Evolutionary conservation across 2,888 invertebrate species (phyloP), one percentile per base, ranked within the genome.

Genomic region (Petrophora chlorosata): DNA sequence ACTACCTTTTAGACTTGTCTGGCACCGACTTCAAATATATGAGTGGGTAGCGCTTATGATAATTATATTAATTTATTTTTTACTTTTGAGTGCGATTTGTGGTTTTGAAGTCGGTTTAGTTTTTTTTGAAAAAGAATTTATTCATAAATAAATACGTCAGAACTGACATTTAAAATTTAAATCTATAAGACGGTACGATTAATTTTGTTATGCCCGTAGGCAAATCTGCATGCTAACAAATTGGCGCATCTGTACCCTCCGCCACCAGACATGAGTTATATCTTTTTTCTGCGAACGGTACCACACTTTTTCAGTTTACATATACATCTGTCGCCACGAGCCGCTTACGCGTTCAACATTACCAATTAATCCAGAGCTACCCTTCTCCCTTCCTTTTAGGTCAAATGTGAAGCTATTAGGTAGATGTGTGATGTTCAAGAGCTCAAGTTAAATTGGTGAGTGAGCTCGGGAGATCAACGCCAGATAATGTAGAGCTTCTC

Each of bases 241-340:
- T 35, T 28, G 22, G 29, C 22, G 19, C 28, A 28, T 19, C 9
- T 34, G 5, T 4, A 22, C 22, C 13, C 9, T 29, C 17, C 15
- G 16, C n/a, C 25, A 19, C 19, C 9, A 26, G 19, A 15, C 8
- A 2, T 19, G 5, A 30, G n/a, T 34, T n/a, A n/a, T n/a, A 9
- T 0, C 5, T 12, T 52, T 59, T 35, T 50, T 47, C 47, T 82
- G 73, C 67, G 50, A 64, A 67, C 84, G 45, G 60, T 85, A 82
- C 82, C 36, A 34, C 62, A 64, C 59, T 80, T 85, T 85, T 84
- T 83, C 73, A 78, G 82, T 85, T 79, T 79, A 83, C 77, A 74
- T 76, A 71, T 78, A 82, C 87, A 86, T 88, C 85, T 86, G 88
- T 88, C 87, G 79, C 82, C 86, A 75, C 81, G 76, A 73, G 76